phyloP scores from a whole-genome alignment of 2,113 vertebrate species.

The Pseudorhombus dupliciocellatus region DNA sequence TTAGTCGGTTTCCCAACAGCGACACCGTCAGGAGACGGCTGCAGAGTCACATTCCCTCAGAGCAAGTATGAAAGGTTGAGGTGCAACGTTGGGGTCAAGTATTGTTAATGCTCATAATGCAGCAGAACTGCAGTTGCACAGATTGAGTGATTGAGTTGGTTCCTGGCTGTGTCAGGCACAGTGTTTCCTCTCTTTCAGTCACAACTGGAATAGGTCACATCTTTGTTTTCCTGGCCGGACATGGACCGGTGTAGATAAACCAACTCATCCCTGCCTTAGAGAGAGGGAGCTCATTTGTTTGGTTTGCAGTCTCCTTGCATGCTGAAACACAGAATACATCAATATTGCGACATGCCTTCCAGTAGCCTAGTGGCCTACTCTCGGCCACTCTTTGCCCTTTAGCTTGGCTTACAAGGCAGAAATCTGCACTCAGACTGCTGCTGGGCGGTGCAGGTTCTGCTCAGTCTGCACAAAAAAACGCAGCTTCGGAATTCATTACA shows the following conservation, averaged over 20 bases:
- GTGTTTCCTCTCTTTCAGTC: not conserved
- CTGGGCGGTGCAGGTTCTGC: conserved; percentile 37
- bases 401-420: conserved; percentile 9
- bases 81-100: too few relatives aligned
- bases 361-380: not conserved
- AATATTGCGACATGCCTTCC: not conserved
- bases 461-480: conserved; percentile 14
- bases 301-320: not conserved
- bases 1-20: too few relatives aligned
- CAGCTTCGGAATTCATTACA: conserved; percentile 57
- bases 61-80: too few relatives aligned
- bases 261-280: not conserved
- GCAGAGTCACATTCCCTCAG: too few relatives aligned
- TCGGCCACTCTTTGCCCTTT: conserved; percentile 8
- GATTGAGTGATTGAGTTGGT: not conserved
- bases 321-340: not conserved
- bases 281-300: not conserved
- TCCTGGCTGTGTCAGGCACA: not conserved
- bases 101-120: too few relatives aligned
- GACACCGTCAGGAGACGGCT: too few relatives aligned
- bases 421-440: conserved; percentile 39
- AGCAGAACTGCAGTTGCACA: not conserved
- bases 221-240: not conserved
- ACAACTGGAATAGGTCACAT: not conserved
- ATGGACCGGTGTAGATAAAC: not conserved